These are phyloP conservation scores for Orthosia gracilis DNA, from an alignment of 2,888 invertebrate genomes.

Conservation along the genomic window DNA sequence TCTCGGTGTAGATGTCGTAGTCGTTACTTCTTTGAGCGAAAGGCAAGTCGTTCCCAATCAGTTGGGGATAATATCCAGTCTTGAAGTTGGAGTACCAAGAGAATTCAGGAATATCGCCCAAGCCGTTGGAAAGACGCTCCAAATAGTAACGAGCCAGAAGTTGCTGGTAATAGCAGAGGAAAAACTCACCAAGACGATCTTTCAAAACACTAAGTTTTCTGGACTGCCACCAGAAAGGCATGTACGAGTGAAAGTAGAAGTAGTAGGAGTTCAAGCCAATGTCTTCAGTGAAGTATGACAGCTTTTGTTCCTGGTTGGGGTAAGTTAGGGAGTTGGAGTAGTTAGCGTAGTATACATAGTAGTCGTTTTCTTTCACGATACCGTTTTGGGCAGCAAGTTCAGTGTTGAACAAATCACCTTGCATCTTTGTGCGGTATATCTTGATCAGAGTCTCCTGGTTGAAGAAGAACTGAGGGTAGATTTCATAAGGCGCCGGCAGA, in stretches of 20 bases:
- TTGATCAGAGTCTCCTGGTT: conserved; percentile 90
- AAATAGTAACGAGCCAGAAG: conserved; percentile 93
- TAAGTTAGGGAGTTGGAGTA: conserved; percentile 89
- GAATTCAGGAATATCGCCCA: conserved; percentile 92
- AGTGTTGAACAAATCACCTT: conserved; percentile 74
- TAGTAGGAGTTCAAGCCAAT: conserved; percentile 93
- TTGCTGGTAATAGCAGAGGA: conserved; percentile 93
- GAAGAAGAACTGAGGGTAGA: conserved; percentile 92
- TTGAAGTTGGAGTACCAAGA: conserved; percentile 92
- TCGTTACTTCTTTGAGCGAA: conserved; percentile 91
- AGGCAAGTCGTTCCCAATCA: conserved; percentile 76
- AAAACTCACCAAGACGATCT: conserved; percentile 92
- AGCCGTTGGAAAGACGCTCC: conserved; percentile 92
- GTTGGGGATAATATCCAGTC: conserved; percentile 79
- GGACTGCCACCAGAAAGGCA: conserved; percentile 92
- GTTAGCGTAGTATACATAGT: conserved; percentile 90
- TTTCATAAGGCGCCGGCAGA: conserved; percentile 93
- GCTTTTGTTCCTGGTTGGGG: conserved; percentile 90
- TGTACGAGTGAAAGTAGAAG: conserved; percentile 92
- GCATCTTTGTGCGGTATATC: conserved; percentile 85
- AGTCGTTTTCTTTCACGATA: conserved; percentile 81
- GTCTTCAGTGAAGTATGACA: conserved; percentile 94
- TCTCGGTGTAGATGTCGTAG: conserved; percentile 91
- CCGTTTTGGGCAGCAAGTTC: conserved; percentile 81
- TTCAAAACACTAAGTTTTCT: conserved; percentile 86